Conservation (phyloP, 1,140 invertebrate species). For the Bombus confusus region DNA sequence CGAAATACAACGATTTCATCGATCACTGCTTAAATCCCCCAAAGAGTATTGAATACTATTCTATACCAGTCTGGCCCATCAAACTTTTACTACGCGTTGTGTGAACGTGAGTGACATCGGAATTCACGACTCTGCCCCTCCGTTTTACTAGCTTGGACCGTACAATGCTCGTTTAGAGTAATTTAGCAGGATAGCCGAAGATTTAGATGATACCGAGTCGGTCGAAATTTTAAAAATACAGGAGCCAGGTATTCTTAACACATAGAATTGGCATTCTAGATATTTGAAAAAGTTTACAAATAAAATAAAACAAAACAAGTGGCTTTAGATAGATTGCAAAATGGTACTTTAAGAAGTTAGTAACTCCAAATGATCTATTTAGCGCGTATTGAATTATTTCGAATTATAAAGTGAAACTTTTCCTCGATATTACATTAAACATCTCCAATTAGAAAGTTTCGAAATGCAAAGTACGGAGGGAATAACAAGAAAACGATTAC, state of each 20-base stretch:
- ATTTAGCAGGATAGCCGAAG: too few relatives aligned
- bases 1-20: constrained; percentile 55
- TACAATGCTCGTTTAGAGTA: not conserved
- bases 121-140: not conserved
- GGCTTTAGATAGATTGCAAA: too few relatives aligned
- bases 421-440: not conserved
- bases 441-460: not conserved
- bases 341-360: too few relatives aligned
- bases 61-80: constrained; percentile 11
- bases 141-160: not conserved
- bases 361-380: too few relatives aligned
- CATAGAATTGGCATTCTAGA: too few relatives aligned
- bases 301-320: too few relatives aligned
- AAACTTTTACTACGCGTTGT: constrained; percentile 18
- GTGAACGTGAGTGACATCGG: not conserved
- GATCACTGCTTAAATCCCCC: constrained; percentile 51
- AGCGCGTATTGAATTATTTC: too few relatives aligned
- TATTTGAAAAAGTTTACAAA: not conserved
- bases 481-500: not conserved
- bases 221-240: too few relatives aligned
- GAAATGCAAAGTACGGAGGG: not conserved
- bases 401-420: too few relatives aligned
- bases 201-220: not conserved
- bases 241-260: too few relatives aligned
- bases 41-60: constrained; percentile 22